phyloP scores from a whole-genome alignment of 2,888 invertebrate genomes.

The Eupithecia abbreviata region DNA sequence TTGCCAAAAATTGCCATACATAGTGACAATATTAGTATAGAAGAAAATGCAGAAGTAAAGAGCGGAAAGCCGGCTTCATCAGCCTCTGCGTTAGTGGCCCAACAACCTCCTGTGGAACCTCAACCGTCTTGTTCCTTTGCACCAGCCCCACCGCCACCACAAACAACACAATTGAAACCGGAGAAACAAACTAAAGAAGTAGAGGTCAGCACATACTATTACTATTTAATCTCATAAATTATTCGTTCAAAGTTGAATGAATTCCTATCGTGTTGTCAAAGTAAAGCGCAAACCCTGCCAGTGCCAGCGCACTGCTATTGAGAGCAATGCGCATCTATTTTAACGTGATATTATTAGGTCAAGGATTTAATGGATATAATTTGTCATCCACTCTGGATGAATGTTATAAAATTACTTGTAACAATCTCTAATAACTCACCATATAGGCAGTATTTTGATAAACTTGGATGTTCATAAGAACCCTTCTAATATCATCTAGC shows the following conservation, averaged over 20 bases:
- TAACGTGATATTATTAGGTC: conserved; percentile 76
- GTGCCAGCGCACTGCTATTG: conserved; percentile 69
- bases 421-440: not conserved
- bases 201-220: conserved; percentile 72
- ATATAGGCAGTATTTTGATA: not conserved
- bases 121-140: conserved; percentile 76
- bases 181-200: conserved; percentile 75
- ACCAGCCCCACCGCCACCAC: conserved; percentile 55
- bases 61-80: conserved; percentile 56
- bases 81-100: conserved; percentile 50
- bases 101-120: conserved; percentile 55
- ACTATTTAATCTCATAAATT: conserved; percentile 23
- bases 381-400: conserved; percentile 42
- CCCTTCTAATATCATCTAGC: not conserved
- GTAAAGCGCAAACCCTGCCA: conserved; percentile 66
- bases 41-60: conserved; percentile 49
- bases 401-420: not conserved
- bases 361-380: conserved; percentile 76
- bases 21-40: conserved; percentile 56
- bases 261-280: conserved; percentile 37
- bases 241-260: conserved; percentile 38
- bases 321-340: conserved; percentile 79
- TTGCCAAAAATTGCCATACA: conserved; percentile 70
- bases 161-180: conserved; percentile 67
- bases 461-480: not conserved